Evolutionary conservation across 2,888 invertebrate species (phyloP).

Genomic region (Dascillus cervinus): DNA sequence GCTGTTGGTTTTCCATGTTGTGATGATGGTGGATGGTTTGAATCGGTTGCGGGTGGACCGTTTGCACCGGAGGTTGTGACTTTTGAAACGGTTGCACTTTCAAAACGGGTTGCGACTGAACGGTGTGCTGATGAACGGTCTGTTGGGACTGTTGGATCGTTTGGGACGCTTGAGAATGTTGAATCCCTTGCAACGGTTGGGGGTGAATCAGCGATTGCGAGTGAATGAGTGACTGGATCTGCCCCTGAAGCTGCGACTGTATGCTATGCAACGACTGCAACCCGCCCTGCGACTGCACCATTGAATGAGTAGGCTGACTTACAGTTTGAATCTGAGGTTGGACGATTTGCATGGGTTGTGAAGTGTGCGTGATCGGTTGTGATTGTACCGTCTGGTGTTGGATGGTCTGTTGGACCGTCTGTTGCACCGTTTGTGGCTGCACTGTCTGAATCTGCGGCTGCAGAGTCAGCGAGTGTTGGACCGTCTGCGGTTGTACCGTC

Average conservation of each 20-base stretch:
- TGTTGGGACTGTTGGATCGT: constrained; percentile 20
- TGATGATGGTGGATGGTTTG: constrained; percentile 25
- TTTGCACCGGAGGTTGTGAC: constrained; percentile 37
- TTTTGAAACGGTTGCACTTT: constrained; percentile 39
- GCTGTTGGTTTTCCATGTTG: constrained; percentile 18
- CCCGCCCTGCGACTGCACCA: too few species aligned
- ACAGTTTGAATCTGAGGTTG: constrained; percentile 16
- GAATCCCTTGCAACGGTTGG: constrained; percentile 12
- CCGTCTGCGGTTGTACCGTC: constrained; percentile 36
- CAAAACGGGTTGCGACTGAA: constrained; percentile 20
- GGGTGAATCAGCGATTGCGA: constrained; percentile 17
- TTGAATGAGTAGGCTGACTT: constrained; percentile 10
- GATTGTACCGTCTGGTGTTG: constrained; percentile 33
- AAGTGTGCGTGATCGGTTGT: constrained; percentile 30
- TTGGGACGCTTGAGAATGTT: constrained; percentile 33
- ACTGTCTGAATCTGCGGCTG: constrained; percentile 29
- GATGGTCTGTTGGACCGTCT: constrained; percentile 31
- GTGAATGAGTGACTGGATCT: constrained; percentile 17
- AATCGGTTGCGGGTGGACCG: constrained; percentile 36
- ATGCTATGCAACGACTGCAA: too few species aligned
- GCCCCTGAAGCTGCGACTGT: constrained; percentile 19
- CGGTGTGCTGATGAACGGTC: constrained; percentile 21
- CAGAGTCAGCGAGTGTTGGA: constrained; percentile 35
- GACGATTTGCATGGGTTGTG: constrained; percentile 15
- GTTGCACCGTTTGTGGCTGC: constrained; percentile 36